These are phyloP conservation scores for Drosophila pseudotalamancana DNA, from an alignment of 2,888 invertebrate species.

Conservation along the genomic window DNA sequence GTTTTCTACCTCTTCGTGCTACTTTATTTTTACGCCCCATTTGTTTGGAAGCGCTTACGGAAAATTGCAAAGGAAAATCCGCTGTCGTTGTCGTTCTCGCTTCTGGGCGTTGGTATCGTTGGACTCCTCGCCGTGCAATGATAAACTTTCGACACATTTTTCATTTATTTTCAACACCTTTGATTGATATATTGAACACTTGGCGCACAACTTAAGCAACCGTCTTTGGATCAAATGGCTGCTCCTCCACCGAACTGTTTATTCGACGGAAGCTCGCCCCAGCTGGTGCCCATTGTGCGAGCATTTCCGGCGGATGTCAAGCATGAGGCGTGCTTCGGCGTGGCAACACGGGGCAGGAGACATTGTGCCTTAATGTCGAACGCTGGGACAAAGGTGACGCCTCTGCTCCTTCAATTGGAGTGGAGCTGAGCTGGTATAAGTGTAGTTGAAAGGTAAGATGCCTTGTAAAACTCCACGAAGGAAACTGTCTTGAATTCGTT, in stretches of 20 bases:
- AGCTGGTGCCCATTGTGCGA: slow-evolving; percentile 64
- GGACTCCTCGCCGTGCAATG: slow-evolving; percentile 50
- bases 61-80: slow-evolving; percentile 56
- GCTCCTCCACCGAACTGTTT: slow-evolving; percentile 26
- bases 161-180: slow-evolving; percentile 82
- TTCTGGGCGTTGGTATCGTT: slow-evolving; percentile 12
- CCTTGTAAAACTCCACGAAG: no score
- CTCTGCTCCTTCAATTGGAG: slow-evolving; percentile 18
- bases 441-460: no score
- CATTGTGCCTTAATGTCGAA: slow-evolving; percentile 55
- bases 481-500: no score
- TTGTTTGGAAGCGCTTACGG: slow-evolving; percentile 51
- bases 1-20: slow-evolving; percentile 45
- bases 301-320: slow-evolving; percentile 56
- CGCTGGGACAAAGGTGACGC: slow-evolving; percentile 67
- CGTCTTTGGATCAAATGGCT: slow-evolving; percentile 47
- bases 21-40: slow-evolving; percentile 75
- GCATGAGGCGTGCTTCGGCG: neutral
- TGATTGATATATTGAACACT: slow-evolving; percentile 81
- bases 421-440: slow-evolving; percentile 43
- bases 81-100: slow-evolving; percentile 20
- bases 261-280: slow-evolving; percentile 54
- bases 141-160: slow-evolving; percentile 82
- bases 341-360: neutral
- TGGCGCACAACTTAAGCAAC: slow-evolving; percentile 68